Evolutionary conservation across 2,797 vertebrate species (phyloP).

Genomic region (Anas acuta): DNA sequence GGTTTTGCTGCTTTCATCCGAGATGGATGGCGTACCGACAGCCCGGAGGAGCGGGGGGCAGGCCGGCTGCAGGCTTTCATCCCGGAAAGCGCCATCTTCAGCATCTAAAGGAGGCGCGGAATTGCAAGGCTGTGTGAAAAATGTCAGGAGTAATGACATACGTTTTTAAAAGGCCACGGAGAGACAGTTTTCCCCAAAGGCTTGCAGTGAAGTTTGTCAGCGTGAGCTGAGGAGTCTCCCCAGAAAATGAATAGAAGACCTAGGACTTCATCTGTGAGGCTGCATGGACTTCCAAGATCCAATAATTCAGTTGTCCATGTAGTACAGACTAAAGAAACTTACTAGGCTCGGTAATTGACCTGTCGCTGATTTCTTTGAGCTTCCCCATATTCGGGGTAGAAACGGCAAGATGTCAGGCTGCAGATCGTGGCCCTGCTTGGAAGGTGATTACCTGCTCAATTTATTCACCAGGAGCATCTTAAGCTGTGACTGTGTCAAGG

Average conservation of each 20-base stretch:
- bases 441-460: neutral
- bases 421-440: accelerated
- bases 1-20: accelerated
- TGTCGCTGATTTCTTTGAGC: neutral
- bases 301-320: accelerated
- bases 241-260: neutral
- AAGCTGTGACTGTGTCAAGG: neutral
- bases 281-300: accelerated
- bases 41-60: neutral
- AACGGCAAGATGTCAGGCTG: accelerated
- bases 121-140: neutral
- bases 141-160: neutral
- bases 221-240: neutral
- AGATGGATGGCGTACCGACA: accelerated
- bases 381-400: neutral
- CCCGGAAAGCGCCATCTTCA: too few species aligned
- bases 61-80: too few species aligned
- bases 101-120: neutral
- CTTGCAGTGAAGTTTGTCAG: accelerated
- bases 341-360: accelerated
- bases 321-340: neutral
- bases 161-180: neutral
- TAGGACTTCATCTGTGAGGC: neutral
- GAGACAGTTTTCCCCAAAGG: neutral
- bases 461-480: neutral